Base-by-base conservation (phyloP, 2,888 invertebrate genomes). In the Hemithea aestivaria region DNA sequence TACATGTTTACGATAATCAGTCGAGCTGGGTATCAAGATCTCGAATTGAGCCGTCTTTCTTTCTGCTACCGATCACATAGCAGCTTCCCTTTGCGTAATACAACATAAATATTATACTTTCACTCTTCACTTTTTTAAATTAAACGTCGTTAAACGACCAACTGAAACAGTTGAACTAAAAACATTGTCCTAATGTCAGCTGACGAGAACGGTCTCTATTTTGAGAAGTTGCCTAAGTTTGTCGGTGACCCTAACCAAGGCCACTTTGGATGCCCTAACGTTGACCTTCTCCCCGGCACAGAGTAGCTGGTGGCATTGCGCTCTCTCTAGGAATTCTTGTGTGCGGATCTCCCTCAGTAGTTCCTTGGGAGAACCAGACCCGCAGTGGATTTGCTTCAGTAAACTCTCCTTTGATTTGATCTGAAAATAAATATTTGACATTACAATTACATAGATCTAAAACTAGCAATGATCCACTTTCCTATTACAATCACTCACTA, bases 211-310 rank as follows among this genome's bases (percentile, higher is more conserved):
- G 48, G 91, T 92, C 80, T 95, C 95, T 41, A 95, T 93, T 71
- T 93, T 94, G 61, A 96, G 89, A 68, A 96, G 89, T 78, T 93
- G 92, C 61, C 91, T 90, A 53, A 96, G 93, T 73, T 92, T 93
- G 63, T 95, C 94, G 58, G 94, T 95, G 83, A 95, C 95, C 68
- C 93, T 91, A 52, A 96, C 92, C 38, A 96, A 90, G 33, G 93
- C 91, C 56, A 95, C 93, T 75, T 94, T 94, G 30, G 94, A 93
- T 26, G 93, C 92, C 40, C 94, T 90, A 37, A 93, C 91, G 72
- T 94, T 94, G 44, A 95, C 89, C 67, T 93, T 93, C 70, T 94
- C 94, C 20, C 94, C 94, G 27, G 93, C 92, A 59, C 93, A 91
- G 43, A 94, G 77, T 34, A 95, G 87, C 67, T 94, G 94, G 64